Evolutionary conservation across 2,113 vertebrate genomes (phyloP), one percentile per base, ranked within the genome.

Genomic region (Erinaceus europaeus): DNA sequence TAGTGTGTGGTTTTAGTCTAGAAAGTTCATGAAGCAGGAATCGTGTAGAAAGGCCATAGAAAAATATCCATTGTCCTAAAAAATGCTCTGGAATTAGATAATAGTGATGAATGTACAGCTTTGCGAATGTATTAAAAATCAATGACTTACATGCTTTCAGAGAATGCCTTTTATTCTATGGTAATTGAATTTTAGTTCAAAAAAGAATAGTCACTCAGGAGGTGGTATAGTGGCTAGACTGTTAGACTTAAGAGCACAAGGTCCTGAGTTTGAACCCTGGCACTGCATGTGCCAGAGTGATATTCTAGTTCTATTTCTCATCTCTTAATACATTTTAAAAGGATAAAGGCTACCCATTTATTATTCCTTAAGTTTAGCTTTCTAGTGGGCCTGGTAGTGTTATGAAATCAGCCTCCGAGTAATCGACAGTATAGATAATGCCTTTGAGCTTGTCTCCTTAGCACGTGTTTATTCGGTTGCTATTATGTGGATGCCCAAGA

Each of bases 381-480:
- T 36, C 25, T 69, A 36, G 15, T 87, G 77, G 69, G 20, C 59
- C 34, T 46, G 27, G n/a, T 15, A 76, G 55, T 72, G 36, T 69
- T 88, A 34, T 14, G 36, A 42, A 92, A 38, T 53, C 13, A 74
- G 27, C 71, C 34, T 69, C 29, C 53, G 29, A 76, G 32, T 40
- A 46, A 55, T 23, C 44, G 50, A 59, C 67, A 75, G 29, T 52
- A 20, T 44, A 55, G 38, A 55, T 77, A 68, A 4, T 50, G 40
- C 38, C 77, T 92, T 71, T 88, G 42, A 83, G 36, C 86, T 90
- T 46, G 9, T 68, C 62, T 38, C 52, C 34, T 93, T 1, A 64
- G 40, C 17, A 50, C 32, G 25, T 69, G 72, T 57, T 72, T 90
- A 38, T 36, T 68, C 53, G 57, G 25, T 29, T 20, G 9, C 25